Evolutionary conservation across 1,140 invertebrate genomes (phyloP).

Genomic region (Pseudoatta argentina): DNA sequence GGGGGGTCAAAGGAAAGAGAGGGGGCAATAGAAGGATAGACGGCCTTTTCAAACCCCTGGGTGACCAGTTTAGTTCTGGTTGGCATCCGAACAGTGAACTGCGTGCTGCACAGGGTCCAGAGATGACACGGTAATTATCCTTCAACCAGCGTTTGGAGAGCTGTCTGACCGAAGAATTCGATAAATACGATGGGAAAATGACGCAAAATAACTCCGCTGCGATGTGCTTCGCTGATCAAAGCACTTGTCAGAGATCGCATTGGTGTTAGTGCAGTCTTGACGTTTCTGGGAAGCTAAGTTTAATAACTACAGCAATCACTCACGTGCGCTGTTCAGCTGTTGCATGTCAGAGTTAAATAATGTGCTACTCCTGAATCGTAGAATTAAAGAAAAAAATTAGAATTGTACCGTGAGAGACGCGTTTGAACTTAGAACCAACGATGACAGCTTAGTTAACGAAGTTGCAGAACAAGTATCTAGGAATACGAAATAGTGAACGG

Average conservation of each 20-base stretch:
- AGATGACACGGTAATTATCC: not conserved
- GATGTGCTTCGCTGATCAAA: not conserved
- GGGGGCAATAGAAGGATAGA: slow-evolving; percentile 75
- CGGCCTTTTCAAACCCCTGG: slow-evolving; percentile 76
- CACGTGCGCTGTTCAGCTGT: slow-evolving; percentile 2
- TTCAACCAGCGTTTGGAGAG: not conserved
- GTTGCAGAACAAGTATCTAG: not conserved
- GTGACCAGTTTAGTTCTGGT: slow-evolving; percentile 80
- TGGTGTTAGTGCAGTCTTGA: slow-evolving; percentile 20
- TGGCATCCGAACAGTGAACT: slow-evolving; percentile 69
- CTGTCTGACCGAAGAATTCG: not conserved
- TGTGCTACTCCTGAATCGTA: not conserved
- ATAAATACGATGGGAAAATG: not conserved
- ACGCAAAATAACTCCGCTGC: not conserved
- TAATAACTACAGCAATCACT: not conserved
- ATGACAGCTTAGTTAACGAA: not conserved
- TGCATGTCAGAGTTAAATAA: not conserved
- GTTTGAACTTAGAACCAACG: not conserved
- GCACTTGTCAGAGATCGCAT: not conserved
- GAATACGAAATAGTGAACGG: slow-evolving; percentile 30
- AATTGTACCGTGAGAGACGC: not conserved
- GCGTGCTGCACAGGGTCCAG: slow-evolving; percentile 40
- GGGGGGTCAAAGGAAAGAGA: slow-evolving; percentile 65
- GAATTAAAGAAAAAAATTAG: not conserved
- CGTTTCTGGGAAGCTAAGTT: slow-evolving; percentile 21